These are phyloP conservation scores for Lepas anatifera DNA, from an alignment of 2,888 invertebrate genomes.

Conservation along the genomic window DNA sequence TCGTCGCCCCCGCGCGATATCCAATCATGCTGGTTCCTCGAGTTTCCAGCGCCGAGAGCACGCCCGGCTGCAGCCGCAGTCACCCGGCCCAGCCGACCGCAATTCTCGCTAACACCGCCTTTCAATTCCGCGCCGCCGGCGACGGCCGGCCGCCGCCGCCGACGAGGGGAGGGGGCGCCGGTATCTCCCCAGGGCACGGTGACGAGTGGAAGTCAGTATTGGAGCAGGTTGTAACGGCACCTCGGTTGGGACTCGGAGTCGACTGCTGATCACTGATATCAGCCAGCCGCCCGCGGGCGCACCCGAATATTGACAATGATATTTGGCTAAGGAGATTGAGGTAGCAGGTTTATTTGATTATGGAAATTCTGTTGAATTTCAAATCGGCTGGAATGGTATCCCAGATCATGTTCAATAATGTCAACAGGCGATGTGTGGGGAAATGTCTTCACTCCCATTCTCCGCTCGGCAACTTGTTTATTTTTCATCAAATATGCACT, in stretches of 20 bases:
- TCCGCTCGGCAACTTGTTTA: neutral
- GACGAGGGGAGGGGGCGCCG: too few species aligned
- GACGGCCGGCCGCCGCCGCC: too few species aligned
- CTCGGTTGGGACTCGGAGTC: too few species aligned
- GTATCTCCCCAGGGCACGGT: too few species aligned
- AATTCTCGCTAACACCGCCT: neutral
- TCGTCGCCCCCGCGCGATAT: too few species aligned
- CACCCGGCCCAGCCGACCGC: neutral
- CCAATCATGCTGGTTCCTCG: too few species aligned
- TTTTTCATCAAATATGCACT: neutral
- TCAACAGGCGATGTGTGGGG: neutral
- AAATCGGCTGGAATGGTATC: neutral
- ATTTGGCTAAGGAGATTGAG: slow-evolving; percentile 6
- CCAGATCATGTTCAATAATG: neutral
- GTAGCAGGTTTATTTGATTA: neutral
- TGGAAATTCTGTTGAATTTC: neutral
- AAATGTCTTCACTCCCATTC: neutral
- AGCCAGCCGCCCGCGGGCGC: neutral
- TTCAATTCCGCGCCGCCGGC: neutral
- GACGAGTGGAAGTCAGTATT: too few species aligned
- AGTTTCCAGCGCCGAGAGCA: too few species aligned
- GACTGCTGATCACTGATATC: neutral
- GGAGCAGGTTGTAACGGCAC: too few species aligned
- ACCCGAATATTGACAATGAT: neutral
- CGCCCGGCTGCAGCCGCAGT: neutral